Evolutionary conservation across 2,888 invertebrate genomes (phyloP).

Genomic region (Eupeodes luniger): DNA sequence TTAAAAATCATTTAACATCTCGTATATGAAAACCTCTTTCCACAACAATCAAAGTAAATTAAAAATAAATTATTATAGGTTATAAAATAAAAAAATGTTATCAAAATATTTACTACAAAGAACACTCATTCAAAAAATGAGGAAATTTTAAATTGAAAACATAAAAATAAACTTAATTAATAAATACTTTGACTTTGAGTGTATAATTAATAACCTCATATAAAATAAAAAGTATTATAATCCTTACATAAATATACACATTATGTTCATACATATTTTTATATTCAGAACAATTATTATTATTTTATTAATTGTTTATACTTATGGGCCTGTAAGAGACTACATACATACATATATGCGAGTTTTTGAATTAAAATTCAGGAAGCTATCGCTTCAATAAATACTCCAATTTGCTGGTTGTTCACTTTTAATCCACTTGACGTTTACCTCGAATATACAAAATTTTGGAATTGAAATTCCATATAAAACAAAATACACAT

Average conservation of each 20-base stretch:
- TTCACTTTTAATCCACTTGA: conserved; percentile 30
- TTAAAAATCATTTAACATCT: too few species aligned
- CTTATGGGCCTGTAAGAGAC: neutral
- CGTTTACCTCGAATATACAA: neutral
- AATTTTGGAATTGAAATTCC: conserved; percentile 5
- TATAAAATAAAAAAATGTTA: neutral
- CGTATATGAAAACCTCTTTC: too few species aligned
- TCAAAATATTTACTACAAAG: neutral
- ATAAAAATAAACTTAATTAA: neutral
- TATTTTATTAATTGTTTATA: neutral
- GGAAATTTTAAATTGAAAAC: neutral
- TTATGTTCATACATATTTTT: neutral
- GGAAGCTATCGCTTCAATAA: neutral
- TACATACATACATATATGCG: too few species aligned
- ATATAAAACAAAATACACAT: neutral
- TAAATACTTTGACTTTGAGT: neutral
- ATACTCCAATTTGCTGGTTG: conserved; percentile 9
- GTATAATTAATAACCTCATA: neutral
- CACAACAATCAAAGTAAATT: too few species aligned
- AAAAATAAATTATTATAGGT: neutral
- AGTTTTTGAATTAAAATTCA: neutral
- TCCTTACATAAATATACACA: neutral
- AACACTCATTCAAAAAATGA: neutral
- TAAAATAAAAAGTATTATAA: neutral
- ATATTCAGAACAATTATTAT: neutral